Conservation (phyloP, 1,140 invertebrate genomes). For the Ostrea denselamellosa region DNA sequence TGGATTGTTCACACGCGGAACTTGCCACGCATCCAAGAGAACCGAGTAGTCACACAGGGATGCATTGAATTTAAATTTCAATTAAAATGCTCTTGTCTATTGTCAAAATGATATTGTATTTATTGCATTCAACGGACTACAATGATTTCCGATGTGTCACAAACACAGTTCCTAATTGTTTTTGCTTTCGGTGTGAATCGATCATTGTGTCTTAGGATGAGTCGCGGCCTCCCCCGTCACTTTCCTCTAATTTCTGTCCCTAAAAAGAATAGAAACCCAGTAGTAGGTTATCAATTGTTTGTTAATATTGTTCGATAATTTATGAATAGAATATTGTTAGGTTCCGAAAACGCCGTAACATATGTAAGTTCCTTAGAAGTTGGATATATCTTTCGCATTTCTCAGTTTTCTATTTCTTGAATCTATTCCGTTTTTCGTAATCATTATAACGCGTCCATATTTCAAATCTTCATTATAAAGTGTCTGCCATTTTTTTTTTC, state of each 20-base stretch:
- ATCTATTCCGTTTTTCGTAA: not conserved
- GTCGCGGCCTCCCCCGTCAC: not conserved
- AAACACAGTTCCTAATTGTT: slow-evolving; percentile 21
- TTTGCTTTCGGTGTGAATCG: slow-evolving; percentile 13
- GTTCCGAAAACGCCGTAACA: not conserved
- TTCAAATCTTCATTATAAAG: no score
- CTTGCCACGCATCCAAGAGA: not conserved
- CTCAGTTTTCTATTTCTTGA: not conserved
- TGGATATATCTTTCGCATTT: not conserved
- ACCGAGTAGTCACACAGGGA: not conserved
- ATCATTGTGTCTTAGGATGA: not conserved
- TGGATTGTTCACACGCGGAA: not conserved
- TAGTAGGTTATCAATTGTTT: slow-evolving; percentile 9
- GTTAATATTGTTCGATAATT: slow-evolving; percentile 19
- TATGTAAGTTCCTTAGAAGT: not conserved
- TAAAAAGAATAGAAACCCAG: not conserved
- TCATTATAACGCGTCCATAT: not conserved
- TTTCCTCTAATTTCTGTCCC: not conserved
- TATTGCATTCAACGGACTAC: slow-evolving; percentile 13
- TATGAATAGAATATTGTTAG: not conserved
- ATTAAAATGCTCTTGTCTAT: slow-evolving; percentile 38
- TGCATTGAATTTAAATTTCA: slow-evolving; percentile 28
- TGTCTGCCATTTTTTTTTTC: no score
- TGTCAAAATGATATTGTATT: slow-evolving; percentile 34
- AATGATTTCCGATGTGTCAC: slow-evolving; percentile 37